Percentiles rank a stretch among this genome's conserved stretches.
Evolutionary conservation across 1,140 invertebrate genomes (phyloP).

Genomic region (Pseudobourletiella spinata): DNA sequence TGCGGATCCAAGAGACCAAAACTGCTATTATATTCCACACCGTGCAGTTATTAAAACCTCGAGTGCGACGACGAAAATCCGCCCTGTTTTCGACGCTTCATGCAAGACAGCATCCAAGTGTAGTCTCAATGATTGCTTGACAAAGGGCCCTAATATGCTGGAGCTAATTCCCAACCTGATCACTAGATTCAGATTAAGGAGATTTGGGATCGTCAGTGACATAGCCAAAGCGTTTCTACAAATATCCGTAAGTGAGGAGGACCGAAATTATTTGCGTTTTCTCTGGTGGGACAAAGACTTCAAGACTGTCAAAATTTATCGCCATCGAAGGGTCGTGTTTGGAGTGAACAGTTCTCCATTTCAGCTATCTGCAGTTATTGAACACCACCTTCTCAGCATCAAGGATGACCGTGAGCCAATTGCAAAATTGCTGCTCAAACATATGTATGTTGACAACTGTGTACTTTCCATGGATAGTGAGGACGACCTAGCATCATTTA

Average conservation of each 20-base stretch:
- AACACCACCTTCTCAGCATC: background rate
- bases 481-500: conserved; percentile 32
- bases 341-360: conserved; percentile 40
- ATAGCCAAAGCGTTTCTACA: conserved; percentile 43
- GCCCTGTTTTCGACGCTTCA: conserved; percentile 26
- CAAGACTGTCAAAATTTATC: background rate
- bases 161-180: conserved; percentile 40
- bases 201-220: conserved; percentile 40
- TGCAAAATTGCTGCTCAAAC: conserved; percentile 21
- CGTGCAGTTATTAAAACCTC: background rate
- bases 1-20: background rate
- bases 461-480: conserved; percentile 28
- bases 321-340: conserved; percentile 35
- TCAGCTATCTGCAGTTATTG: conserved; percentile 37
- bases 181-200: conserved; percentile 39
- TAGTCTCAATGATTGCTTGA: conserved; percentile 40
- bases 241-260: conserved; percentile 35
- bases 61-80: conserved; percentile 39
- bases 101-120: conserved; percentile 30
- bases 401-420: background rate
- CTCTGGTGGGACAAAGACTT: background rate
- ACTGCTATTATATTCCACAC: conserved; percentile 13
- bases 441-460: conserved; percentile 38
- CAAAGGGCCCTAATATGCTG: conserved; percentile 41
- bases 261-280: conserved; percentile 26